Evolutionary conservation across 2,797 vertebrate species (phyloP).

Genomic region (Scomberomorus guttatus): DNA sequence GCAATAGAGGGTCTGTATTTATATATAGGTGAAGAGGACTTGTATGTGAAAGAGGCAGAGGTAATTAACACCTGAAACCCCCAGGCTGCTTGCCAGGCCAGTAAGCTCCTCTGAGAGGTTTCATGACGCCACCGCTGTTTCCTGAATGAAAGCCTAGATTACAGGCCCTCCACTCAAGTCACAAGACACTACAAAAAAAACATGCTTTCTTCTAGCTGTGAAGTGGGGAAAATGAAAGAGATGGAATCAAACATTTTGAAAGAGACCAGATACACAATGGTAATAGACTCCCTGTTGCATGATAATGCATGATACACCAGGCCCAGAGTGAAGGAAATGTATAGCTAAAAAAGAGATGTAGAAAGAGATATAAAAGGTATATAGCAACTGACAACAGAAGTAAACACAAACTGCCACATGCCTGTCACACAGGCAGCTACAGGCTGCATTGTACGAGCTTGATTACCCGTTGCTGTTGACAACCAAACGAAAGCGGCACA

Average conservation of each 20-base stretch:
- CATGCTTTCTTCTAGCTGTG: neutral
- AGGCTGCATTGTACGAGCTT: slow-evolving; percentile 62
- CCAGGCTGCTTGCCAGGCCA: slow-evolving; percentile 38
- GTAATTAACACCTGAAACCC: slow-evolving; percentile 81
- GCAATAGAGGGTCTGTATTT: slow-evolving; percentile 57
- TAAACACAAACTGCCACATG: slow-evolving; percentile 62
- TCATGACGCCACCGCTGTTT: slow-evolving; percentile 63
- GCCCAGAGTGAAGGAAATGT: slow-evolving; percentile 14
- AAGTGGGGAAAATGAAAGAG: slow-evolving; percentile 40
- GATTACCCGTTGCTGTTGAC: slow-evolving; percentile 78
- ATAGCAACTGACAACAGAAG: slow-evolving; percentile 51
- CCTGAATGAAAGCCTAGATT: slow-evolving; percentile 66
- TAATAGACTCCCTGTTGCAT: slow-evolving; percentile 19
- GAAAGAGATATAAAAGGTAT: slow-evolving; percentile 35
- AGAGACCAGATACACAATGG: neutral
- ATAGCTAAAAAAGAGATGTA: slow-evolving; percentile 17
- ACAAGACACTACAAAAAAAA: slow-evolving; percentile 25
- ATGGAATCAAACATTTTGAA: slow-evolving; percentile 33
- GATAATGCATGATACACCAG: neutral
- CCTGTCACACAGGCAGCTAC: slow-evolving; percentile 67
- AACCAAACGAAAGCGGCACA: slow-evolving; percentile 70
- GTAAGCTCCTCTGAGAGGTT: slow-evolving; percentile 57
- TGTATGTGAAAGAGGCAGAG: slow-evolving; percentile 59
- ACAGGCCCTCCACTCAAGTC: slow-evolving; percentile 47
- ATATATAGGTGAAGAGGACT: slow-evolving; percentile 74